Evolutionary conservation across 2,888 invertebrate genomes (phyloP), one percentile per base, ranked within the genome.

Genomic region (Penaeus monodon): DNA sequence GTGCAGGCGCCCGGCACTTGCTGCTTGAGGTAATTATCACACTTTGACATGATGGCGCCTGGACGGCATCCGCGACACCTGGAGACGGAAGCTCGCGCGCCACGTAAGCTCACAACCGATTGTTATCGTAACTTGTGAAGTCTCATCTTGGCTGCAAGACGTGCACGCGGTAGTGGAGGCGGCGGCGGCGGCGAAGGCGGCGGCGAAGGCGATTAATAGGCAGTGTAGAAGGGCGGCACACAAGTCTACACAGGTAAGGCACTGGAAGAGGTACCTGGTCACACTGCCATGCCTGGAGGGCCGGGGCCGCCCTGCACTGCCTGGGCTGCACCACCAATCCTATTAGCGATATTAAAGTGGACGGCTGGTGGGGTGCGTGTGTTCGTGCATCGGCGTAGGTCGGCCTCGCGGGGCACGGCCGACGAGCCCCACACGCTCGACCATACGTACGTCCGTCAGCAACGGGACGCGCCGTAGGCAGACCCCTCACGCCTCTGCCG

Each of bases 291-390:
- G 27, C 27, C 68, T 49, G 33, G 68, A 74, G 38, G 78, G 65
- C 64, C 27, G 66, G 81, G 70, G 27, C 73, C 29, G 65, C 80
- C 80, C 85, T 49, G 74, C 83, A 79, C 84, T 85, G 68, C 84
- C 84, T 70, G 68, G 80, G 79, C 85, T 79, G 80, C 85, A 73
- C 80, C 80, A 70, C 73, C 85, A 85, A 85, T 85, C 85, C 85
- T 85, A 85, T 85, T 85, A 85, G 73, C 64, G 64, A 80, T 80
- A 85, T 85, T 85, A 85, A 85, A 85, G 85, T 85, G 79, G 80
- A 80, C 79, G 68, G 78, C 29, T 57, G 64, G 63, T 20, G 29
- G 73, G n/a, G 64, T 68, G 85, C 29, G 57, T 85, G 80, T 24
- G 64, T 80, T 70, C 27, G 85, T 79, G 44, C 38, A 44, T 38